Evolutionary conservation across 2,888 invertebrate genomes (phyloP), one percentile per base, ranked within the genome.

Genomic region (Drosophila flavopinicola): DNA sequence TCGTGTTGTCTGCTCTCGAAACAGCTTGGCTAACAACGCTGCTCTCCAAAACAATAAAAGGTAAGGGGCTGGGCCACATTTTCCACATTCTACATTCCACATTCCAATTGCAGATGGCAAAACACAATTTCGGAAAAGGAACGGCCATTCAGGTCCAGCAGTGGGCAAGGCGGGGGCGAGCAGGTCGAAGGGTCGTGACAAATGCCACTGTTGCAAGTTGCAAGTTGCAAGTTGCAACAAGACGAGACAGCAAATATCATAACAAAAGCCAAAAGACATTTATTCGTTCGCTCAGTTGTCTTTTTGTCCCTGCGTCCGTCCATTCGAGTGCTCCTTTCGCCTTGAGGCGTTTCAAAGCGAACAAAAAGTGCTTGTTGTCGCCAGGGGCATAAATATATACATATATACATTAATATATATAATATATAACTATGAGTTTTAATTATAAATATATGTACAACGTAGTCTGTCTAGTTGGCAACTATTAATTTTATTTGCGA

Each of bases 11-110:
- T 13, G 24, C 11, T 24, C 15, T 53, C 47, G 76, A 60, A 71
- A 74, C 73, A 74, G 74, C 63, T 74, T 70, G 75, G 61, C 67
- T 57, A 59, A 74, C 76, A 72, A 59, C 39, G 42, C 23, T 11
- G n/a, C 11, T 6, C n/a, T 6, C 11, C 30, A 5, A 10, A 4
- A 30, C n/a, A 11, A 11, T 6, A 29, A 29, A 10, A 33, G 41
- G 6, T 30, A 11, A 10, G 20, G 27, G 33, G 13, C 20, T n/a
- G n/a, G n/a, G n/a, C n/a, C n/a, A n/a, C n/a, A n/a, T n/a, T n/a
- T n/a, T n/a, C n/a, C n/a, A n/a, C n/a, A n/a, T n/a, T n/a, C n/a
- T n/a, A n/a, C n/a, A n/a, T n/a, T 1, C 30, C 15, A 45, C 23
- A 39, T 13, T 27, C 15, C 11, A 33, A 29, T 45, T 27, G 3